Percentiles rank a stretch among this genome's conserved stretches.
Evolutionary conservation across 2,888 invertebrate species (phyloP).

Genomic region (Xanthia icteritia): DNA sequence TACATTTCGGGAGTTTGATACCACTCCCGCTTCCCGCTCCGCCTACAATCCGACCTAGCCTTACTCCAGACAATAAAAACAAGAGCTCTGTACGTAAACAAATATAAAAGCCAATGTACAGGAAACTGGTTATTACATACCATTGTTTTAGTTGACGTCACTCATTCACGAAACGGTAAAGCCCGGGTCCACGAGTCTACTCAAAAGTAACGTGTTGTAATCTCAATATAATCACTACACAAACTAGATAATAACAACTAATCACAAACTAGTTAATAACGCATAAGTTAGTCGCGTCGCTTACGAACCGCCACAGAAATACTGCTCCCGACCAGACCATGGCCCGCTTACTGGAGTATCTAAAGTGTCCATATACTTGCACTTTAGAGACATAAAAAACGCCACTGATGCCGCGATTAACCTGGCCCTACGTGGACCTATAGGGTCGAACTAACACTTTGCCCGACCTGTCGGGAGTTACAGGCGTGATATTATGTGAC

Average conservation of each 20-base stretch:
- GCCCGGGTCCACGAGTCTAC: background rate
- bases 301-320: no score
- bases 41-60: background rate
- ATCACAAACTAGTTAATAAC: background rate
- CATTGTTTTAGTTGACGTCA: conserved; percentile 36
- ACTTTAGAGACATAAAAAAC: no score
- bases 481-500: no score
- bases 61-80: conserved; percentile 1
- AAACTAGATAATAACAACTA: background rate
- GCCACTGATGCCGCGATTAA: no score
- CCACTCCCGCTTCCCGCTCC: background rate
- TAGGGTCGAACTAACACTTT: no score
- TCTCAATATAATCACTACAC: background rate
- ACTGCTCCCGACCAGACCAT: no score
- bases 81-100: conserved; percentile 38
- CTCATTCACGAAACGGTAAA: conserved; percentile 8
- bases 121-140: conserved; percentile 29
- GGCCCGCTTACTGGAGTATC: no score
- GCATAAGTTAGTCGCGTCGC: no score
- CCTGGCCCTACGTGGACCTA: no score
- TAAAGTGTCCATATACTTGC: no score
- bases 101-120: conserved; percentile 54
- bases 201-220: background rate
- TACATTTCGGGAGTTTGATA: background rate
- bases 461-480: no score